These are phyloP conservation scores for Rattus rattus DNA, from an alignment of 2,113 vertebrate genomes.

Conservation along the genomic window DNA sequence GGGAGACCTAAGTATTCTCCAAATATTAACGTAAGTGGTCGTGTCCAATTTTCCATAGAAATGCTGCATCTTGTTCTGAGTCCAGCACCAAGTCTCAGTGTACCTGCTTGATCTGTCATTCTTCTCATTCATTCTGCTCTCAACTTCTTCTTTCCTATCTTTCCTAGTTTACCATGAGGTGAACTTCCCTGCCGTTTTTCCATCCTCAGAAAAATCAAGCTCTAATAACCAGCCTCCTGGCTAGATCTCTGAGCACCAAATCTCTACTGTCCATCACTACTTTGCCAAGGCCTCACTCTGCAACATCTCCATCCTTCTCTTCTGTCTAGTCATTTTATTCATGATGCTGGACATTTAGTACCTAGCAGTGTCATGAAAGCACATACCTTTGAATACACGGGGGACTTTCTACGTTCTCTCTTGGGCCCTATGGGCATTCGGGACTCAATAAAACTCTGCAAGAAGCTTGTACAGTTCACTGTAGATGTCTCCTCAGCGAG, in stretches of 20 bases:
- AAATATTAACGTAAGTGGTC: neutral
- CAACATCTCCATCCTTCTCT: neutral
- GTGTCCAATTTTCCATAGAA: neutral
- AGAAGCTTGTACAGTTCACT: neutral
- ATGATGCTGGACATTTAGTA: neutral
- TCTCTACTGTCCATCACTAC: neutral
- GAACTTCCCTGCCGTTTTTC: neutral
- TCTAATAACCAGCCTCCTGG: neutral
- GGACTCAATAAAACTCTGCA: neutral
- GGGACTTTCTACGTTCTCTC: neutral
- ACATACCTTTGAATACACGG: neutral
- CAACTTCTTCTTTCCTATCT: neutral
- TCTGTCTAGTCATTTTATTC: neutral
- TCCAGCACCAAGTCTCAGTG: neutral
- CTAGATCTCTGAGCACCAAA: neutral
- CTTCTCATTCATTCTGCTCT: neutral
- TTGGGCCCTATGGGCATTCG: neutral
- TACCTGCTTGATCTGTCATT: neutral
- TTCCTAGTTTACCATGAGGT: neutral
- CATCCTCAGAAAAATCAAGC: neutral
- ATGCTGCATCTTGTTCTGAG: neutral
- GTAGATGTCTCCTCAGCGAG: neutral
- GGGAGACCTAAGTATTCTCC: neutral
- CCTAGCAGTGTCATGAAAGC: neutral
- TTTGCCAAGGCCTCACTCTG: neutral